Evolutionary conservation across 2,113 vertebrate genomes (phyloP).

Genomic region (Hemiprocne comata): DNA sequence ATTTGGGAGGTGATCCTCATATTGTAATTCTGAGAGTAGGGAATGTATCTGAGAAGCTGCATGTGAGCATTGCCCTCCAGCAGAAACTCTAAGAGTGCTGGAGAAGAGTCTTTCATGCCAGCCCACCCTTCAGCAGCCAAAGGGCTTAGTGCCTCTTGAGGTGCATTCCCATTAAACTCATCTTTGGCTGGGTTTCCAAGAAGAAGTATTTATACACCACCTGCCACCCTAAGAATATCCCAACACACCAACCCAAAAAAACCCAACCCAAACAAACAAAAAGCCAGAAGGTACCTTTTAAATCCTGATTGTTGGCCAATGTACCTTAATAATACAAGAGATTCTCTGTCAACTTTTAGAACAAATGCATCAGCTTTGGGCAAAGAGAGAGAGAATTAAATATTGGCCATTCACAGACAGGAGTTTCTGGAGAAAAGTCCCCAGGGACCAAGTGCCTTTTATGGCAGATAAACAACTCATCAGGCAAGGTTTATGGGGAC

Average conservation of each 20-base stretch:
- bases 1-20: background rate
- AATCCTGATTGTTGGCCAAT: background rate
- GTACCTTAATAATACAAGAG: background rate
- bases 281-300: background rate
- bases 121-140: background rate
- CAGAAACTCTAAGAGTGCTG: background rate
- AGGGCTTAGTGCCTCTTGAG: background rate
- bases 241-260: too few relatives aligned
- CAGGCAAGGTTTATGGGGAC: background rate
- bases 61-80: background rate
- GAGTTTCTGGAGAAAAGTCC: background rate
- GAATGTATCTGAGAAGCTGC: background rate
- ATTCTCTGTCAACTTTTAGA: background rate
- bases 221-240: too few relatives aligned
- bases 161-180: background rate
- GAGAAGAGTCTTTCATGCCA: background rate
- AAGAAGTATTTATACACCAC: background rate
- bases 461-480: background rate
- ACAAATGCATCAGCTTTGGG: background rate
- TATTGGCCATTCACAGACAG: background rate
- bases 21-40: background rate
- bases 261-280: too few relatives aligned
- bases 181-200: background rate
- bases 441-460: background rate
- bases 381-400: background rate